These are phyloP conservation scores for Sebastiscus albofasciatus DNA, from an alignment of 2,797 vertebrate species.

Conservation along the genomic window DNA sequence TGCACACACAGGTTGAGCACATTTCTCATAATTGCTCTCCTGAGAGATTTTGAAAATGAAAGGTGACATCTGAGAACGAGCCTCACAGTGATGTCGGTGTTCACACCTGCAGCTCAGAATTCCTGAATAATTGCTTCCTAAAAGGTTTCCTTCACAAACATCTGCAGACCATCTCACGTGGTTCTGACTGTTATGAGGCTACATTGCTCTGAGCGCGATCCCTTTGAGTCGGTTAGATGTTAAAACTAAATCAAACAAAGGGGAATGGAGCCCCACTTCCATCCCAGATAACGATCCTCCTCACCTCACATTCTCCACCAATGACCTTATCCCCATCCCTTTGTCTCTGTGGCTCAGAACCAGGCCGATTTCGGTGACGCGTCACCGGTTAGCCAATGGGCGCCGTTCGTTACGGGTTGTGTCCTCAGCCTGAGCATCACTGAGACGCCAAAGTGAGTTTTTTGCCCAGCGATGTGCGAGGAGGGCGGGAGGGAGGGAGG, in stretches of 20 bases:
- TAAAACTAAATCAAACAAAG: slow-evolving; percentile 3
- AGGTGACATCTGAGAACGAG: slow-evolving; percentile 9
- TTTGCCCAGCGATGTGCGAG: slow-evolving; percentile 68
- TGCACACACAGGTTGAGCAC: background rate
- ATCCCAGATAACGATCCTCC: slow-evolving; percentile 8
- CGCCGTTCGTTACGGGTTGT: slow-evolving; percentile 26
- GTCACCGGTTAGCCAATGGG: slow-evolving; percentile 71
- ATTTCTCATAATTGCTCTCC: background rate
- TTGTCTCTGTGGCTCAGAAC: slow-evolving; percentile 67
- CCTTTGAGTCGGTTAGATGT: background rate
- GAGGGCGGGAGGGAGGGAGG: slow-evolving; percentile 35
- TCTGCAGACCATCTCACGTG: background rate
- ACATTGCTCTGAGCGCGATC: background rate
- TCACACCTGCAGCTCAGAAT: slow-evolving; percentile 28
- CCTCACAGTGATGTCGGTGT: background rate
- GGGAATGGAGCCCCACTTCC: background rate
- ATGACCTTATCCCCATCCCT: slow-evolving; percentile 42
- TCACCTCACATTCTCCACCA: slow-evolving; percentile 30
- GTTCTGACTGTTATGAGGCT: background rate
- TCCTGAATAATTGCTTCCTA: background rate
- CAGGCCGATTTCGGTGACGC: slow-evolving; percentile 64
- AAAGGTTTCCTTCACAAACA: background rate
- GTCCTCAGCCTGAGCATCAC: slow-evolving; percentile 49
- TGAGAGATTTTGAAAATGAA: background rate
- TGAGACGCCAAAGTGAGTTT: slow-evolving; percentile 25